Evolutionary conservation across 2,888 invertebrate genomes (phyloP), one percentile per base, ranked within the genome.

Genomic region (Anoplius nigerrimus): DNA sequence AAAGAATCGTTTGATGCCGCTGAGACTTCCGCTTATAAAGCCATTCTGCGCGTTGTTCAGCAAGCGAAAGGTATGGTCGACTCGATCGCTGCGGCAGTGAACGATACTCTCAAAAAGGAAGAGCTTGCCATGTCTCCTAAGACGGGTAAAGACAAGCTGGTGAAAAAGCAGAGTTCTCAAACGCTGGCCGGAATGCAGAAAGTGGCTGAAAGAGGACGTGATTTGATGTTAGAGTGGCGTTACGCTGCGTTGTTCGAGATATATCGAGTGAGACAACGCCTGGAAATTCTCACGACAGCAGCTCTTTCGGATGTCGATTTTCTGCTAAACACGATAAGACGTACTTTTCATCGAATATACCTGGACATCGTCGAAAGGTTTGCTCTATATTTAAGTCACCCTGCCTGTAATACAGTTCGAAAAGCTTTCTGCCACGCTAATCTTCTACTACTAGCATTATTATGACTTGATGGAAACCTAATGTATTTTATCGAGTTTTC

Each of bases 171-270:
- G 20, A 53, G 15, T 3, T 2, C 21, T 0, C 20, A 15, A 6
- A 53, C 22, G 22, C 34, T 0, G 0, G 42, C n/a, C 67, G 3
- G 48, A 18, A 5, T 18, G 16, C 0, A 22, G 0, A 2, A 66
- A 60, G 1, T 5, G 52, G 6, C 34, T 0, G 63, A 24, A 8
- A 68, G 58, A 5, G 43, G 24, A 6, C 62, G 65, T 0, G 71
- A 78, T 64, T 45, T 82, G 4, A 82, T 92, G 16, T 89, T 91
- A 22, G 93, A 93, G 85, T 93, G 93, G 92, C 87, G 88, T 18
- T 90, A 90, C 83, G 92, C 90, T 11, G 83, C 91, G 3, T 89
- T 90, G 62, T 92, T 91, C 22, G 93, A 93, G 88, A 89, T 90
- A 79, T 89, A 87, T 66, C 88, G 93, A 72, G 89, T 89, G 0